These are phyloP conservation scores for Megalonaias nervosa DNA, from an alignment of 1,140 invertebrate species.

Conservation along the genomic window DNA sequence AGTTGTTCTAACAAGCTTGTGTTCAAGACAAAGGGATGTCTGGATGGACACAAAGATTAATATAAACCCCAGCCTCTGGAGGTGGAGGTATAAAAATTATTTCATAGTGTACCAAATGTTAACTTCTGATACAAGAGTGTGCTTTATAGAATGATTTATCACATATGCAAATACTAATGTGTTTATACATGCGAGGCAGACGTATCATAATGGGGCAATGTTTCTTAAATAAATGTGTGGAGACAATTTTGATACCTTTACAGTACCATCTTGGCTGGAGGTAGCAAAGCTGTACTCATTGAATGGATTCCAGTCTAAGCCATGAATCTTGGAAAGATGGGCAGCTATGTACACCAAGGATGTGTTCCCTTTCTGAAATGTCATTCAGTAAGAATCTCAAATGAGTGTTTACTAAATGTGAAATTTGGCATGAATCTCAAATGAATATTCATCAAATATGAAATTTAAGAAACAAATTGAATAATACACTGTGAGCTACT, in stretches of 20 bases:
- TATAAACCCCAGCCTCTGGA: too few relatives aligned
- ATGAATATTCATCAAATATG: not conserved
- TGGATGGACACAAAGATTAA: too few relatives aligned
- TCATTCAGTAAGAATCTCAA: not conserved
- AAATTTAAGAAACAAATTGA: too few relatives aligned
- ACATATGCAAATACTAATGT: not conserved
- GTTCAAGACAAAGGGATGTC: too few relatives aligned
- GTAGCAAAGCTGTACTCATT: conserved; percentile 91
- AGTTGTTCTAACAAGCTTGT: too few relatives aligned
- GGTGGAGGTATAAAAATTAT: too few relatives aligned
- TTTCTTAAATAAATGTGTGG: too few relatives aligned
- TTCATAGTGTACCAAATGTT: too few relatives aligned
- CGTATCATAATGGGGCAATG: not conserved
- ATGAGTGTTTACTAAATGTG: not conserved
- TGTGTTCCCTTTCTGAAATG: conserved; percentile 80
- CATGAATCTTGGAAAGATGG: conserved; percentile 93
- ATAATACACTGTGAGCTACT: too few relatives aligned
- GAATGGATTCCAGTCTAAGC: conserved; percentile 92
- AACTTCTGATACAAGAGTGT: too few relatives aligned
- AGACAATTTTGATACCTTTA: conserved; percentile 75
- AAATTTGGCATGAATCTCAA: not conserved
- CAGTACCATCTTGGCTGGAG: conserved; percentile 93
- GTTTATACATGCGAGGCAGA: not conserved
- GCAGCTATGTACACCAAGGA: conserved; percentile 95
- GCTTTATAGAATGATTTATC: not conserved